Base-by-base conservation (phyloP, 2,888 invertebrate species). In the Cryptops parisi region DNA sequence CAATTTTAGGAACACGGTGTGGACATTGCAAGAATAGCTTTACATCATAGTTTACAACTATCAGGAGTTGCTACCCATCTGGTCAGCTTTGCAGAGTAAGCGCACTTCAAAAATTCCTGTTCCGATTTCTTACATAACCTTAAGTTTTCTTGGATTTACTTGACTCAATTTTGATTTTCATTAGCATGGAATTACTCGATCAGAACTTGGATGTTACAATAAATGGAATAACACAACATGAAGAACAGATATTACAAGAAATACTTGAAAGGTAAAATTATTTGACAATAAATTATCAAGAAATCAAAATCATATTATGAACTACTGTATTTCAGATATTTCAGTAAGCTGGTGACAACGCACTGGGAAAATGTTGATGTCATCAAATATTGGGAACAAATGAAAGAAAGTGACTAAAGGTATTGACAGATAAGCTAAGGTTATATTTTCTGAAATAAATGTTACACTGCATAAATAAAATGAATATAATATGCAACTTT, bases 81-180 rank as follows among this genome's bases (percentile, higher is more conserved):
- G 17, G 27, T 47, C 15, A 47, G 47, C 19, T 26, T 33, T 17
- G 27, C 47, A 25, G 47, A 47, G 47, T 47, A 47, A 47, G 47
- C 6, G 47, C 6, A 6, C 6, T 4, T n/a, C 9, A 46, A 22
- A 33, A 6, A 33, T 33, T 33, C 33, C 33, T 9, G 6, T 33
- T n/a, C n/a, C n/a, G n/a, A n/a, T n/a, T n/a, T n/a, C n/a, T n/a
- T n/a, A n/a, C n/a, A n/a, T n/a, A n/a, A n/a, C n/a, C n/a, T n/a
- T n/a, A n/a, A n/a, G 15, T 26, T 26, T 17, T 27, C 33, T 27
- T 5, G 2, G 12, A 26, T 3, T n/a, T 47, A 26, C 27, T 47
- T 17, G 5, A 41, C 27, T 27, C 33, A 15, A 5, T 2, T 21
- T 21, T 45, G 17, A n/a, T 12, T 41, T n/a, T 41, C n/a, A 22